A percentile compares a stretch with the other conserved stretches of the same genome.
Conservation (phyloP, 1,140 invertebrate species). For the Drosophila pachea region DNA sequence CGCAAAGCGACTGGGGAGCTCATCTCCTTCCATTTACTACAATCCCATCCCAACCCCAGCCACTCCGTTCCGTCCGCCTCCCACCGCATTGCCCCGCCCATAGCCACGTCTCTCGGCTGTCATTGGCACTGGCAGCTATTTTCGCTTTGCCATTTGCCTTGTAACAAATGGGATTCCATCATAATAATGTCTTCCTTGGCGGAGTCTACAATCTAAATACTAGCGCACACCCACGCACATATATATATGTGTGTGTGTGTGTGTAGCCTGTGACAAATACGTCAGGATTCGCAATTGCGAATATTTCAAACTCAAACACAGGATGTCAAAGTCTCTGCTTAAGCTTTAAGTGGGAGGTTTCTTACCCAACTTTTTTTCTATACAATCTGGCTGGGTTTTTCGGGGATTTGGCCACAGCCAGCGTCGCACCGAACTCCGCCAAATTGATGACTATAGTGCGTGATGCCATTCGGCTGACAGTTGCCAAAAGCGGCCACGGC, state of each 20-base stretch:
- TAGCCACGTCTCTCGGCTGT: slow-evolving; percentile 49
- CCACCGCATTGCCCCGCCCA: not conserved
- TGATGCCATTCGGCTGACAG: slow-evolving; percentile 76
- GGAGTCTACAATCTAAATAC: slow-evolving; percentile 39
- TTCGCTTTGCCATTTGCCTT: slow-evolving; percentile 64
- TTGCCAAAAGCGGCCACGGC: slow-evolving; percentile 46
- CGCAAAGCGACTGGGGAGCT: slow-evolving; percentile 34
- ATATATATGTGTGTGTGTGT: slow-evolving; percentile 26
- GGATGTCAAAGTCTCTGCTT: slow-evolving; percentile 45
- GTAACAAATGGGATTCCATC: slow-evolving; percentile 77
- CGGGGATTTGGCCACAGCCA: slow-evolving; percentile 58
- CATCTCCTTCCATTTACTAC: slow-evolving; percentile 38
- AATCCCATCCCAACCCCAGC: slow-evolving; percentile 25
- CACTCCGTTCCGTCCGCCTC: not conserved
- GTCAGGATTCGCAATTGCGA: slow-evolving; percentile 75
- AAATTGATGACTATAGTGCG: slow-evolving; percentile 77
- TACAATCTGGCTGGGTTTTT: slow-evolving; percentile 18
- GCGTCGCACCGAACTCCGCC: slow-evolving; percentile 21
- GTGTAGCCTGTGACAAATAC: slow-evolving; percentile 70
- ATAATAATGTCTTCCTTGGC: slow-evolving; percentile 66
- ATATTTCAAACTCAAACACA: slow-evolving; percentile 75
- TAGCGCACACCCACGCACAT: slow-evolving; percentile 8
- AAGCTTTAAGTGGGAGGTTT: slow-evolving; percentile 55
- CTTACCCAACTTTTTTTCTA: slow-evolving; percentile 15
- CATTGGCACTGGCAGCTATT: slow-evolving; percentile 65